phyloP scores from a whole-genome alignment of 2,797 vertebrate species.

The Hafferia zeledoni region DNA sequence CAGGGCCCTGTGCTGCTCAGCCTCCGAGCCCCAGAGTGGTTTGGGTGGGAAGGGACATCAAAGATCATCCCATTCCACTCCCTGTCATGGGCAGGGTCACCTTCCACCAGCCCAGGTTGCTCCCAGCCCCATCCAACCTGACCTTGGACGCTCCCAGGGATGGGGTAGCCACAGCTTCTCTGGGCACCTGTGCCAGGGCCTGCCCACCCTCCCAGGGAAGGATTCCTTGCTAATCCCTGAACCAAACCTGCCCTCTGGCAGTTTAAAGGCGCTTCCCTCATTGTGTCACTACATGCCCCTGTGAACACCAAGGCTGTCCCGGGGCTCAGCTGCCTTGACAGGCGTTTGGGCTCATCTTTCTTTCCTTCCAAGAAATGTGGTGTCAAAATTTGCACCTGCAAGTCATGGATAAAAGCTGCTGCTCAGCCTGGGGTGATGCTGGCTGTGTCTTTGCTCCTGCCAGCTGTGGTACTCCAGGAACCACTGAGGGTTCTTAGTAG shows the following conservation, averaged over 20 bases:
- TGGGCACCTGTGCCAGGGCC: background rate
- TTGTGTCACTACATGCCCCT: background rate
- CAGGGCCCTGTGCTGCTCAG: background rate
- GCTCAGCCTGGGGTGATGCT: background rate
- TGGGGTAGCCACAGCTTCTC: background rate
- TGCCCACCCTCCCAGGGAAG: background rate
- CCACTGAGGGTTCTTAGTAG: too few species aligned
- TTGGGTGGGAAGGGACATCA: background rate
- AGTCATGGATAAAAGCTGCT: background rate
- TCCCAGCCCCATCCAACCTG: background rate
- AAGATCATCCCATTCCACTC: accelerated
- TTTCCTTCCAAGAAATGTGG: background rate
- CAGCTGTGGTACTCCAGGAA: background rate
- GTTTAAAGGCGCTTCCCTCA: background rate
- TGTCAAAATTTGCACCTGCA: background rate
- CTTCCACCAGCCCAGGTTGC: background rate
- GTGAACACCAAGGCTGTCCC: background rate
- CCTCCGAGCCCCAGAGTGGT: background rate
- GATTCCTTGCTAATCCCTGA: background rate
- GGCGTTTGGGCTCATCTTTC: background rate
- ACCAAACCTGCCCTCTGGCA: background rate
- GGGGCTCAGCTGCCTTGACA: background rate
- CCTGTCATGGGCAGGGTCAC: background rate
- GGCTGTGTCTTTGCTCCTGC: background rate
- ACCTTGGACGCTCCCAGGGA: background rate